Evolutionary conservation across 2,113 vertebrate species (phyloP).

Genomic region (Poeciliopsis turrubarensis): DNA sequence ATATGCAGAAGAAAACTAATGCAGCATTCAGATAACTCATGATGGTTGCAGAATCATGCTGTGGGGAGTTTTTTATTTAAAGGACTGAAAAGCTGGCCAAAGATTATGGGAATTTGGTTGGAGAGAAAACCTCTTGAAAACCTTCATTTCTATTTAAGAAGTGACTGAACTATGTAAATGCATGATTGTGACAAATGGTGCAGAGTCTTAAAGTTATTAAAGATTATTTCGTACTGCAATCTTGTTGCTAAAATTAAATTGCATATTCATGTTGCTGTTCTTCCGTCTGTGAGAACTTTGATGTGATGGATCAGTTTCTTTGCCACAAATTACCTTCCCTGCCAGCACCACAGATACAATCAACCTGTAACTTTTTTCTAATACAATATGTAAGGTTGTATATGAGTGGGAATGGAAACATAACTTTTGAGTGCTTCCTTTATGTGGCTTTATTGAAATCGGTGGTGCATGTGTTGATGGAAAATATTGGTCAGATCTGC

Average conservation of each 20-base stretch:
- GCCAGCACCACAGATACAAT: slow-evolving; percentile 65
- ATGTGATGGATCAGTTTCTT: slow-evolving; percentile 57
- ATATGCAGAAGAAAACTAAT: not conserved
- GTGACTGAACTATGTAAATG: not conserved
- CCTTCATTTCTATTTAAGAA: not conserved
- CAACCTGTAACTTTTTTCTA: slow-evolving; percentile 49
- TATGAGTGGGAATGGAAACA: slow-evolving; percentile 33
- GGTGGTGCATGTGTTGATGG: not conserved
- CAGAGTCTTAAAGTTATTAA: not conserved
- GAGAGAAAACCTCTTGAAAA: slow-evolving; percentile 1
- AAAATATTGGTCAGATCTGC: not conserved
- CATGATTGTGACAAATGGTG: not conserved
- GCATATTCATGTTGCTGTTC: slow-evolving; percentile 4
- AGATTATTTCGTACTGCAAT: not conserved
- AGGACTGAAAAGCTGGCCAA: too few species aligned
- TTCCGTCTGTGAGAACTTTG: slow-evolving; percentile 28
- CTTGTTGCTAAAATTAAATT: not conserved
- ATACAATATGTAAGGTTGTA: slow-evolving; percentile 54
- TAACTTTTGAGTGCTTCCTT: not conserved
- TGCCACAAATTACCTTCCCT: slow-evolving; percentile 10
- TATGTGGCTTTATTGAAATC: slow-evolving; percentile 9
- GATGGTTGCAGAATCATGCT: too few species aligned
- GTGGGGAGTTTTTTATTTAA: too few species aligned
- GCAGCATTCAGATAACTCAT: too few species aligned
- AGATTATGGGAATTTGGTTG: too few species aligned